Evolutionary conservation across 2,797 vertebrate species (phyloP).

Genomic region (Epinephelus malabaricus): DNA sequence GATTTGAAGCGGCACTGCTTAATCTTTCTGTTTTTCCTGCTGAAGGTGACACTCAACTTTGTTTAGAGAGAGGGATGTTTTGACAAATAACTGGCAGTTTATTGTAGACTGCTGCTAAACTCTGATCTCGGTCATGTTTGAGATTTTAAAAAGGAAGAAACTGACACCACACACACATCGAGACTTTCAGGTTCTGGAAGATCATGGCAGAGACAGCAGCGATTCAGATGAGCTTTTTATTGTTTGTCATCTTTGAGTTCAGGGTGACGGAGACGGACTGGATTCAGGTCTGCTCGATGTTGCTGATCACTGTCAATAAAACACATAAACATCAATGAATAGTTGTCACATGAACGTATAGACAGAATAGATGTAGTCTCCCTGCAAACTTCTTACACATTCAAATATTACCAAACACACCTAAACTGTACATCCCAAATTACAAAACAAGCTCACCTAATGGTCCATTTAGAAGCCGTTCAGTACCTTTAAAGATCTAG

Average conservation of each 20-base stretch:
- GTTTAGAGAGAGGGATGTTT: conserved; percentile 6
- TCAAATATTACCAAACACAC: not conserved
- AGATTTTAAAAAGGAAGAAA: not conserved
- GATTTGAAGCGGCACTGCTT: conserved; percentile 26
- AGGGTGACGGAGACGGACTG: not conserved
- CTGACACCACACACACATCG: not conserved
- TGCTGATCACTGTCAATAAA: conserved; percentile 53
- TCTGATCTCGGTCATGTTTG: not conserved
- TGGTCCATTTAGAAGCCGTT: not conserved
- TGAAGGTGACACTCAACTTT: conserved; percentile 40
- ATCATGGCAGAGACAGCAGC: conserved; percentile 1
- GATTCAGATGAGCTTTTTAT: conserved; percentile 41
- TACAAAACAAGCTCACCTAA: not conserved
- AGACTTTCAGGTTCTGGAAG: conserved; percentile 4
- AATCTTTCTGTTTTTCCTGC: conserved; percentile 28
- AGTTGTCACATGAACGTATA: not conserved
- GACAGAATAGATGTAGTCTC: too few relatives aligned
- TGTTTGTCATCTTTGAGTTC: conserved; percentile 11
- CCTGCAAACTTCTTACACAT: not conserved
- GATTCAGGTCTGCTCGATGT: not conserved
- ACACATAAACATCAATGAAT: conserved; percentile 12
- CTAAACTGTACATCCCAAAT: not conserved
- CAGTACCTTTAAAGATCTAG: not conserved
- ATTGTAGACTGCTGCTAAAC: not conserved
- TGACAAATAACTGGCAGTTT: conserved; percentile 10